A percentile compares a stretch with the other conserved stretches of the same genome.
phyloP scores from a whole-genome alignment of 2,113 vertebrate genomes.

The Haemorhous mexicanus region DNA sequence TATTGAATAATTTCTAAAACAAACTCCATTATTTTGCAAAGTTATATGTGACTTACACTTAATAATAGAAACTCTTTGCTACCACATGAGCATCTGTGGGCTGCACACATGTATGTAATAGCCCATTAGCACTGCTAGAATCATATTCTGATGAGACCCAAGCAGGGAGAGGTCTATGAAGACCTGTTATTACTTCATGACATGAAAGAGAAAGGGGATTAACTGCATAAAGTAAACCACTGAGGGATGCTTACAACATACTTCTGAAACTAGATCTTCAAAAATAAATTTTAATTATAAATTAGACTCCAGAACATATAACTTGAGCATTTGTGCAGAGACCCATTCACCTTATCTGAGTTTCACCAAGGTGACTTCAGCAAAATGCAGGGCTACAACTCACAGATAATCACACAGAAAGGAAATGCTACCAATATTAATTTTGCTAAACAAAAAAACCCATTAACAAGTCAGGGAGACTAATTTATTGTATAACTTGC shows the following conservation, averaged over 20 bases:
- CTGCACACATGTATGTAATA: not conserved
- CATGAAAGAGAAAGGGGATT: not conserved
- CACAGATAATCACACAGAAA: not conserved
- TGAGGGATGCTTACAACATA: not conserved
- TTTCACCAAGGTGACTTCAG: not conserved
- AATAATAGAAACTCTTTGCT: not conserved
- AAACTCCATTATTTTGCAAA: not conserved
- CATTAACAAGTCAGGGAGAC: not conserved
- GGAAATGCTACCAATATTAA: not conserved
- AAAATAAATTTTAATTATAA: not conserved
- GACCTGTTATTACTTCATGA: not conserved
- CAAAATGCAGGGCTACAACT: not conserved
- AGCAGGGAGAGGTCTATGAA: not conserved
- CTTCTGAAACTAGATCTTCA: not conserved
- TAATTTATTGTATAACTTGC: not conserved
- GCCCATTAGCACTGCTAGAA: not conserved
- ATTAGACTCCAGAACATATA: not conserved
- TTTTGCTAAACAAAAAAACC: not conserved
- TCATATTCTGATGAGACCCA: not conserved
- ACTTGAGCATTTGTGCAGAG: not conserved
- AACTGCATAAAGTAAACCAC: not conserved
- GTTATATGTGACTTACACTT: not conserved
- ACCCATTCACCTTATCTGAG: not conserved
- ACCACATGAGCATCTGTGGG: not conserved
- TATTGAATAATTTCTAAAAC: not conserved